Evolutionary conservation across 2,888 invertebrate species (phyloP), one percentile per base, ranked within the genome.

Genomic region (Therioaphis trifolii): DNA sequence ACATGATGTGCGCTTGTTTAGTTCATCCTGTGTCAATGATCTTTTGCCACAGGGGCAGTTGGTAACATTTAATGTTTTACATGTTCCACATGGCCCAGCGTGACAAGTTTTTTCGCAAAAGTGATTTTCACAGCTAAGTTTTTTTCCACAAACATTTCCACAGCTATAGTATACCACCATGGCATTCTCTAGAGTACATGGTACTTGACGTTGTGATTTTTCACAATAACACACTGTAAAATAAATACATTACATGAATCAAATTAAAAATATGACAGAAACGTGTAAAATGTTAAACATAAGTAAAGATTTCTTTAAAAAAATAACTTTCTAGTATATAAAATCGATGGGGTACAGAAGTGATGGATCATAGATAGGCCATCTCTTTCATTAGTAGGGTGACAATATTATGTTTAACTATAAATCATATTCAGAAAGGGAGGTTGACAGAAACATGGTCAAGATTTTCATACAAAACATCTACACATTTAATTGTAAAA

Each of bases 1-100:
- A 88, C 97, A 97, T 12, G 91, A 91, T 74, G 89, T 90, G 85
- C 96, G 91, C 49, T 89, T 88, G 43, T 90, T 89, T n/a, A 87
- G 58, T 86, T 85, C 35, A 88, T 88, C 86, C 89, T 87, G 86
- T 21, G 86, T 86, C 27, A 92, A 89, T 0, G 89, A 88, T 55
- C 91, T 92, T 89, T 94, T 92, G 1, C 94, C 94, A 88, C 96
- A 96, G 0, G 93, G 94, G 87, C 96, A 96, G 58, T 91, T 91
- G 7, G 90, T 91, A 14, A 95, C 91, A 49, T 89, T 88, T 18
- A 90, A 89, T 21, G 91, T 89, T 69, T 89, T 88, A 88, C 96
- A 96, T 0, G 90, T 88, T 14, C 88, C 88, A 87, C 92, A 92
- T 1, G 87, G 86, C 0, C 89, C 93, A 1, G 90, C 88, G 88